A percentile compares a stretch with the other conserved stretches of the same genome.
phyloP scores from a whole-genome alignment of 2,797 vertebrate species.

The Prunella strophiata region DNA sequence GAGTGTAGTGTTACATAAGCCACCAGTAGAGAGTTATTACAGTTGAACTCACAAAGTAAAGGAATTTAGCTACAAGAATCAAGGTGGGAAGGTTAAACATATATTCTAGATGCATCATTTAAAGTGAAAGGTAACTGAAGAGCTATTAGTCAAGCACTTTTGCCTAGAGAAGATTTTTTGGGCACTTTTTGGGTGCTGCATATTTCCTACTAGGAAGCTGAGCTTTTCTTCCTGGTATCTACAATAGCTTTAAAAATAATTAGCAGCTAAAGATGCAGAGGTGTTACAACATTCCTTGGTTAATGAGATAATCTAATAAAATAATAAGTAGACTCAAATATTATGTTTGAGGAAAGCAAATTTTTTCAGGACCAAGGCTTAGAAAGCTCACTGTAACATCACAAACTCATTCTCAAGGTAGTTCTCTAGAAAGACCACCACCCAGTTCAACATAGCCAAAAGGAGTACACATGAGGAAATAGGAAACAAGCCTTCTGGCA shows the following conservation, averaged over 20 bases:
- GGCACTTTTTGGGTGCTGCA: background rate
- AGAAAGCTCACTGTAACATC: background rate
- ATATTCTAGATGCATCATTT: background rate
- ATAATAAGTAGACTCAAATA: background rate
- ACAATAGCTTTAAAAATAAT: background rate
- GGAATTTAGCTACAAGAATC: background rate
- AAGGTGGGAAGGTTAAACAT: background rate
- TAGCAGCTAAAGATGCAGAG: background rate
- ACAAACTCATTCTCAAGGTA: background rate
- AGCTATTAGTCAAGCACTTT: background rate
- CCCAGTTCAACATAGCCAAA: background rate
- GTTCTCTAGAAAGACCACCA: background rate
- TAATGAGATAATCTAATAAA: background rate
- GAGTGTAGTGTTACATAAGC: background rate
- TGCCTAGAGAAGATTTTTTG: background rate
- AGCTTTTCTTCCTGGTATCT: background rate
- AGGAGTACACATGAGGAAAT: background rate
- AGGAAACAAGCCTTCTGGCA: background rate
- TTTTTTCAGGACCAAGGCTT: background rate
- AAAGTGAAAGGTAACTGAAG: background rate
- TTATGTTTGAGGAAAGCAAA: background rate
- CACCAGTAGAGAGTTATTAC: background rate
- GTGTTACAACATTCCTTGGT: background rate
- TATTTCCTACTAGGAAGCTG: background rate
- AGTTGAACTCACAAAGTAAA: background rate